Conservation (phyloP, 2,113 vertebrate genomes). For the Callithrix jacchus region DNA sequence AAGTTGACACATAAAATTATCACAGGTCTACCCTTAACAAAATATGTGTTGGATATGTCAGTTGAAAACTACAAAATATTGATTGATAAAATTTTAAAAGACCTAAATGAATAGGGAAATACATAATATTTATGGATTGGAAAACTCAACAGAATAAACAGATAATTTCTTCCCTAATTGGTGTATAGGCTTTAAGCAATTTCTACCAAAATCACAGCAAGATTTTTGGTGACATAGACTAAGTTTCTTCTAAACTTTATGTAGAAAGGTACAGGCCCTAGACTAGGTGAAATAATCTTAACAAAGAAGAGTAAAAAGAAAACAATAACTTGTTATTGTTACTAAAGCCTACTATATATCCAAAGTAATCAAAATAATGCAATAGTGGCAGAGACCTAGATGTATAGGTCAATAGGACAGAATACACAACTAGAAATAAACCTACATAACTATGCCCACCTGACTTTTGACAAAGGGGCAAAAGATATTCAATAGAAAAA, state of each 20-base stretch:
- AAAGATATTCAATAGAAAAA: not conserved
- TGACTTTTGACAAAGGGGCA: not conserved
- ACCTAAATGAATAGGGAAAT: not conserved
- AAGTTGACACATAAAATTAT: not conserved
- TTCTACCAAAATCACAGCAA: not conserved
- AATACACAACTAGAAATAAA: not conserved
- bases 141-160: not conserved
- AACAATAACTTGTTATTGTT: not conserved
- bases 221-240: not conserved
- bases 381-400: not conserved
- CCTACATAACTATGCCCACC: not conserved
- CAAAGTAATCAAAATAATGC: not conserved
- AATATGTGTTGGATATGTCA: not conserved
- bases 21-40: not conserved
- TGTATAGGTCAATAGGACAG: not conserved
- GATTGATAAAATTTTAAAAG: not conserved
- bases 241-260: conserved; percentile 21
- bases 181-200: not conserved
- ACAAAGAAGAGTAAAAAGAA: not conserved
- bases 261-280: not conserved
- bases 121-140: not conserved
- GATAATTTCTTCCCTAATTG: not conserved
- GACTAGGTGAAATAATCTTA: not conserved
- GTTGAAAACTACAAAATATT: not conserved
- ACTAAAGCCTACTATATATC: not conserved